Evolutionary conservation across 2,797 vertebrate species (phyloP).

Genomic region (Hypotaenidia okinawae): DNA sequence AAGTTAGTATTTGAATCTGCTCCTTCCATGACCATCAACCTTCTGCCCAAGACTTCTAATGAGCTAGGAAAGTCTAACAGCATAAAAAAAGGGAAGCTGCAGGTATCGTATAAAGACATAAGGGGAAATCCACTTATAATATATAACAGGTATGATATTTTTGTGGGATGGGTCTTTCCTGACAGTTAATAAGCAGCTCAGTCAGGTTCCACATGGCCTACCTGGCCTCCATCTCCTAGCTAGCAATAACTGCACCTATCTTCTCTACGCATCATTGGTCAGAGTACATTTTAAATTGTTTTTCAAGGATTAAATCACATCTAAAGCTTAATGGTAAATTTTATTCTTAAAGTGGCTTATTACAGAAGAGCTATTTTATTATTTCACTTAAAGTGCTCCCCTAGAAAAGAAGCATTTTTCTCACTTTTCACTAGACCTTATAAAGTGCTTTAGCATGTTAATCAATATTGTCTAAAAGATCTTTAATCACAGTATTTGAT

Average conservation of each 20-base stretch:
- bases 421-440: background rate
- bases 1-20: background rate
- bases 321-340: background rate
- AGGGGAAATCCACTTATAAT: background rate
- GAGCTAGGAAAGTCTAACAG: background rate
- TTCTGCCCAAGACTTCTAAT: background rate
- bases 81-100: background rate
- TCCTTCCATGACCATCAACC: background rate
- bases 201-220: accelerated
- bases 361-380: background rate
- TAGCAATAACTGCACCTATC: background rate
- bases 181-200: background rate
- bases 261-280: background rate
- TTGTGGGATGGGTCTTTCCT: background rate
- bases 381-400: background rate
- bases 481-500: background rate
- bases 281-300: background rate
- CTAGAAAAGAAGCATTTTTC: background rate
- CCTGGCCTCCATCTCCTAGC: background rate
- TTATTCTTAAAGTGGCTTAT: background rate
- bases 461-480: background rate
- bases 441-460: background rate
- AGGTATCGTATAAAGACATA: background rate
- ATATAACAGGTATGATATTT: background rate
- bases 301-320: background rate